A percentile compares a stretch with the other conserved stretches of the same genome.
These are phyloP conservation scores for Lepidurus apus DNA, from an alignment of 1,140 invertebrate species.

Conservation along the genomic window DNA sequence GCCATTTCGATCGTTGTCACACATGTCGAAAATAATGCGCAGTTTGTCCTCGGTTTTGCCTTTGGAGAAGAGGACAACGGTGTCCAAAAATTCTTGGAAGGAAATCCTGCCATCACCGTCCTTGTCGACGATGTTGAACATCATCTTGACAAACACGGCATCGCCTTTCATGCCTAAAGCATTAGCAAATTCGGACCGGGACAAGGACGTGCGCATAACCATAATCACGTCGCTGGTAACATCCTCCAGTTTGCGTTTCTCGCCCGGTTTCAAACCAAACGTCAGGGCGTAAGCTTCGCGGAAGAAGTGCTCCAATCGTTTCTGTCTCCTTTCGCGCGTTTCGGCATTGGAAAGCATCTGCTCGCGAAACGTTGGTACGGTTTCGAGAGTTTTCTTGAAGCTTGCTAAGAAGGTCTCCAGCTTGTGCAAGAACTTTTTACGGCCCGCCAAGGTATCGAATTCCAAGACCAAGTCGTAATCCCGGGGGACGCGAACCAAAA, in stretches of 20 bases:
- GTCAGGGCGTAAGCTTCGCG: slow-evolving; percentile 94
- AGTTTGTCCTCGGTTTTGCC: slow-evolving; percentile 95
- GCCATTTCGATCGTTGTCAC: slow-evolving; percentile 91
- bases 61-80: slow-evolving; percentile 71
- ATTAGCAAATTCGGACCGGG: slow-evolving; percentile 92
- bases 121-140: slow-evolving; percentile 98
- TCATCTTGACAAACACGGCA: slow-evolving; percentile 95
- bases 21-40: slow-evolving; percentile 97
- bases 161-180: slow-evolving; percentile 94
- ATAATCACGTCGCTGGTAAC: slow-evolving; percentile 79
- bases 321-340: slow-evolving; percentile 89
- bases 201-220: slow-evolving; percentile 88
- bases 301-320: slow-evolving; percentile 93
- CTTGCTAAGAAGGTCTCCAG: slow-evolving; percentile 74
- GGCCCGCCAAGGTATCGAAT: slow-evolving; percentile 71
- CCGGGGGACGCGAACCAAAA: slow-evolving; percentile 76
- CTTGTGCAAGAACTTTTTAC: slow-evolving; percentile 85
- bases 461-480: slow-evolving; percentile 97
- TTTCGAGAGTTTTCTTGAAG: slow-evolving; percentile 73
- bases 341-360: slow-evolving; percentile 88
- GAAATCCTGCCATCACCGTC: slow-evolving; percentile 92
- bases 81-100: slow-evolving; percentile 96
- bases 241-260: slow-evolving; percentile 57
- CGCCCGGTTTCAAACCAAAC: slow-evolving; percentile 68
- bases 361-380: slow-evolving; percentile 64